A percentile compares a stretch with the other conserved stretches of the same genome.
Conservation (phyloP, 2,888 invertebrate species). For the Caenorhabditis plicata region DNA sequence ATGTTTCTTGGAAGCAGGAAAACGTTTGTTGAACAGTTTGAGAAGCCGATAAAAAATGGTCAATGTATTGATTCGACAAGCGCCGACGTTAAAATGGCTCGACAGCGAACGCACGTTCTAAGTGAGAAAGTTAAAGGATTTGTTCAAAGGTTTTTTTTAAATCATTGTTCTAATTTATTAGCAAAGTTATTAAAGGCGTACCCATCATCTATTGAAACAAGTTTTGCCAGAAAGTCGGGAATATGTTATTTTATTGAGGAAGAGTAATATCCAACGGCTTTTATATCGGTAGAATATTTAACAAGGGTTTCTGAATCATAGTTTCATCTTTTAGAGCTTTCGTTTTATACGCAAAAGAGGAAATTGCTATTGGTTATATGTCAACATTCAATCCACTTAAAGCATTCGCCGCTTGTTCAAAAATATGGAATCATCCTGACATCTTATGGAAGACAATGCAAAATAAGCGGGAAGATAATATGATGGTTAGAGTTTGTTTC, state of each 20-base stretch:
- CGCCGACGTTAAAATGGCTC: conserved; percentile 87
- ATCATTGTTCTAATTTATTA: too few species aligned
- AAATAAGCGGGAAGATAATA: conserved; percentile 13
- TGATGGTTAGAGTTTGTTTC: conserved; percentile 10
- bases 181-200: too few species aligned
- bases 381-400: conserved; percentile 82
- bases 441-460: too few species aligned
- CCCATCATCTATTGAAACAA: conserved; percentile 87
- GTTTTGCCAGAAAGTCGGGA: conserved; percentile 91
- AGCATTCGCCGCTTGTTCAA: conserved; percentile 96
- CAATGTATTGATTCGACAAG: conserved; percentile 96
- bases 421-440: conserved; percentile 71
- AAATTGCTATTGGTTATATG: conserved; percentile 45
- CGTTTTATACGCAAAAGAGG: conserved; percentile 75
- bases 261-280: conserved; percentile 86
- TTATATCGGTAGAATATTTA: conserved; percentile 75
- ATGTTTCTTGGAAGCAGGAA: conserved; percentile 88
- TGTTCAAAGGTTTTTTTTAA: too few species aligned
- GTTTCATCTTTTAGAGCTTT: conserved; percentile 71
- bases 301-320: not conserved
- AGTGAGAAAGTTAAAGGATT: conserved; percentile 92
- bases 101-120: conserved; percentile 90
- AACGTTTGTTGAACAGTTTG: conserved; percentile 98
- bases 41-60: conserved; percentile 95
- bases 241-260: conserved; percentile 84